A percentile compares a stretch with the other conserved stretches of the same genome.
Conservation (phyloP, 2,888 invertebrate genomes). For the Drosophila greeni region DNA sequence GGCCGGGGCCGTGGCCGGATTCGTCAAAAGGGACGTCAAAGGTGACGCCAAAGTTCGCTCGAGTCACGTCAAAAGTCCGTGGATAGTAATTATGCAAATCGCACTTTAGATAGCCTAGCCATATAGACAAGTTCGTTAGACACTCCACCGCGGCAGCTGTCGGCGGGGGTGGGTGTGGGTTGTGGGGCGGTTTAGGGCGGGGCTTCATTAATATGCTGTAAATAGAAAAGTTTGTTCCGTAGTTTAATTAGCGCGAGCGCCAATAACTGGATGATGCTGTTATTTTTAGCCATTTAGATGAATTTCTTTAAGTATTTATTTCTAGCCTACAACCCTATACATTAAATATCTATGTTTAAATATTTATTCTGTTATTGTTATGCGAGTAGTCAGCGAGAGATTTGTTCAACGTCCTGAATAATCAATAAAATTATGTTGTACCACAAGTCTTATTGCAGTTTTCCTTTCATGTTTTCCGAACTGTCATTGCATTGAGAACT, state of each 20-base stretch:
- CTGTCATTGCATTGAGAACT: neutral
- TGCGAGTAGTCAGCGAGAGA: slow-evolving; percentile 48
- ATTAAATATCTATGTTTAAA: slow-evolving; percentile 35
- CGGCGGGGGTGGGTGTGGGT: slow-evolving; percentile 16
- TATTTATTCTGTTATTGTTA: slow-evolving; percentile 56
- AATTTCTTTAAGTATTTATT: slow-evolving; percentile 44
- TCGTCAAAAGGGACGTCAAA: slow-evolving; percentile 6
- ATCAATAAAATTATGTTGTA: slow-evolving; percentile 54
- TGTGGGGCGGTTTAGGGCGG: slow-evolving; percentile 23
- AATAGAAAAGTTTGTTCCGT: slow-evolving; percentile 60
- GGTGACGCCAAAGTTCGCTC: slow-evolving; percentile 41
- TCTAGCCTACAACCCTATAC: slow-evolving; percentile 21
- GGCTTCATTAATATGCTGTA: slow-evolving; percentile 62
- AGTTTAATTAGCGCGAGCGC: slow-evolving; percentile 57
- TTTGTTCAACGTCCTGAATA: slow-evolving; percentile 47
- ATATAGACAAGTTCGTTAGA: slow-evolving; percentile 41
- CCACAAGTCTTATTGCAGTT: neutral
- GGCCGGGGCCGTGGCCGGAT: neutral
- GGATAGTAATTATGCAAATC: slow-evolving; percentile 70
- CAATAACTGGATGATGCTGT: slow-evolving; percentile 39
- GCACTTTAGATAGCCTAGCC: slow-evolving; percentile 61
- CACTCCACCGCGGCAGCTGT: slow-evolving; percentile 34
- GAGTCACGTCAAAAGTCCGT: slow-evolving; percentile 53
- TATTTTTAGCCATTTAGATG: slow-evolving; percentile 66
- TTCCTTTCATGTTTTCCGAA: neutral